Percentiles rank a stretch among this genome's conserved stretches.
Evolutionary conservation across 2,113 vertebrate species (phyloP).

Genomic region (Entelurus aequoreus): DNA sequence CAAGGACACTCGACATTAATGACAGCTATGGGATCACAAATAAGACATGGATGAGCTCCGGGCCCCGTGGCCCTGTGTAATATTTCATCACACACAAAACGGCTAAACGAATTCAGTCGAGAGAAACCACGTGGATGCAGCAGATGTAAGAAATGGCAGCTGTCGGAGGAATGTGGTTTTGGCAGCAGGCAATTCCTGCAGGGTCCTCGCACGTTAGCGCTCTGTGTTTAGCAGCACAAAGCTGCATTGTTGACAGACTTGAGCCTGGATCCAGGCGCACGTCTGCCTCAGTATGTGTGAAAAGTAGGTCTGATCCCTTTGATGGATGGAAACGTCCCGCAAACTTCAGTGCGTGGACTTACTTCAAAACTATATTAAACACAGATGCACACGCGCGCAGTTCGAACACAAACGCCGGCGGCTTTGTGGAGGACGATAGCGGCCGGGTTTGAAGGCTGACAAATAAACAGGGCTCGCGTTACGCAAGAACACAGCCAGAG

Average conservation of each 20-base stretch:
- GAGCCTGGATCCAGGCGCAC: constrained; percentile 17
- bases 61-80: constrained; percentile 63
- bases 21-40: constrained; percentile 62
- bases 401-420: constrained; percentile 10
- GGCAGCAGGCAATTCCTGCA: constrained; percentile 51
- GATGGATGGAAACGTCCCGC: constrained; percentile 29
- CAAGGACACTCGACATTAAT: constrained; percentile 37
- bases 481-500: constrained; percentile 18
- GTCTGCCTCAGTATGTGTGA: constrained; percentile 4
- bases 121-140: constrained; percentile 71
- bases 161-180: constrained; percentile 70
- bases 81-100: constrained; percentile 72
- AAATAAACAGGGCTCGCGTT: constrained; percentile 58
- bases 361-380: constrained; percentile 32
- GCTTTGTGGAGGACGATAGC: constrained; percentile 34
- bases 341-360: constrained; percentile 2
- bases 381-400: constrained; percentile 22
- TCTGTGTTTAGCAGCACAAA: constrained; percentile 57
- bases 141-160: constrained; percentile 76
- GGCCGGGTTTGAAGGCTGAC: constrained; percentile 48
- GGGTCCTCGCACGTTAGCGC: constrained; percentile 61
- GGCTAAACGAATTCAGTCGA: constrained; percentile 72
- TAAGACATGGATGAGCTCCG: constrained; percentile 54
- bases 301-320: constrained; percentile 8
- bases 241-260: constrained; percentile 40